Evolutionary conservation across 92 coral and sea anemone species (phyloP).

Genomic region (Phenganax marumi): DNA sequence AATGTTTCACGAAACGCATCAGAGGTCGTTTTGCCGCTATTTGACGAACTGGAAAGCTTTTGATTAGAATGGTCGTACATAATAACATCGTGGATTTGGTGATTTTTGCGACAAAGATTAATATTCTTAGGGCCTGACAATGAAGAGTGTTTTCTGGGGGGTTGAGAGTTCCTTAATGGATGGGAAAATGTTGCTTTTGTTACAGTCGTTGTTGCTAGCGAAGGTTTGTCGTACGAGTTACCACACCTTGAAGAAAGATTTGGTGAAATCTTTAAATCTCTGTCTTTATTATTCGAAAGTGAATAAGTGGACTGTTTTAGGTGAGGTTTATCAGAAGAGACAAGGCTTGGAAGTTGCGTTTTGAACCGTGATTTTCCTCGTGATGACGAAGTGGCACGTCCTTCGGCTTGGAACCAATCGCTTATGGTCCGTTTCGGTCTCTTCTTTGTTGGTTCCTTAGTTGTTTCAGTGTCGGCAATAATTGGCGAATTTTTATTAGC

Average conservation of each 20-base stretch:
- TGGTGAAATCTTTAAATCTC: background rate
- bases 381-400: background rate
- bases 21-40: background rate
- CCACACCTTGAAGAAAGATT: background rate
- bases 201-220: background rate
- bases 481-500: background rate
- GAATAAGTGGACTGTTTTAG: constrained; percentile 9
- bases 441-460: background rate
- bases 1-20: no score
- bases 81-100: background rate
- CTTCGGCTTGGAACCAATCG: background rate
- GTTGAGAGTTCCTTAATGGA: no score
- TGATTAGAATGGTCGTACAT: background rate
- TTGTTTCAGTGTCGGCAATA: background rate
- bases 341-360: constrained; percentile 2
- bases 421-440: background rate
- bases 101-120: background rate
- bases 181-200: background rate
- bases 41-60: background rate
- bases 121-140: background rate
- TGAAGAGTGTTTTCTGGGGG: background rate
- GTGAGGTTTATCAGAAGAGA: background rate
- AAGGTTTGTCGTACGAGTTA: background rate
- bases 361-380: background rate
- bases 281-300: background rate